These are phyloP conservation scores for Macrophya alboannulata DNA, from an alignment of 2,888 invertebrate species.

Conservation along the genomic window DNA sequence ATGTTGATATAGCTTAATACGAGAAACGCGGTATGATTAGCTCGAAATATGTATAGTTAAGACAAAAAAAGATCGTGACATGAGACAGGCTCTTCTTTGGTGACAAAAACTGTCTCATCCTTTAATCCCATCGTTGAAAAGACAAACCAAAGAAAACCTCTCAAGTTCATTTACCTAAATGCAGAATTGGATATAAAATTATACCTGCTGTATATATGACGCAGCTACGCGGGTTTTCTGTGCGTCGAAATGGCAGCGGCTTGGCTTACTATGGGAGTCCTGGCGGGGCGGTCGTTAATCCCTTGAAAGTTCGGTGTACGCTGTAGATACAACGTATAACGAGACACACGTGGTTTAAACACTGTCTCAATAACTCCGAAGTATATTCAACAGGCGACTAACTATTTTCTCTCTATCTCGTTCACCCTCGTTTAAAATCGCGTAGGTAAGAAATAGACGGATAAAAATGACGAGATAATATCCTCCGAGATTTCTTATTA, in stretches of 20 bases:
- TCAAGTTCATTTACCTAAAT: background rate
- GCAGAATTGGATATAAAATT: background rate
- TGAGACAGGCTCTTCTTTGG: background rate
- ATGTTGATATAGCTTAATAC: no score
- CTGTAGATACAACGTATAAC: slow-evolving; percentile 18
- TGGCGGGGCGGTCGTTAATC: slow-evolving; percentile 53
- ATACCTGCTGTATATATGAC: background rate
- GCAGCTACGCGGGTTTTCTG: background rate
- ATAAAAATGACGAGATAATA: background rate
- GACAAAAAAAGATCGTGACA: background rate
- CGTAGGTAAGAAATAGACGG: background rate
- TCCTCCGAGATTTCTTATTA: background rate
- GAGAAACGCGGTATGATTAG: no score
- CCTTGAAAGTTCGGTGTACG: slow-evolving; percentile 53
- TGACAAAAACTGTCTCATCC: background rate
- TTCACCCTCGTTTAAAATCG: background rate
- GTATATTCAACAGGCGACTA: slow-evolving; percentile 37
- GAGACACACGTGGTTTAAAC: slow-evolving; percentile 42
- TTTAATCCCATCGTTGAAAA: background rate
- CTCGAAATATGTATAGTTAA: background rate
- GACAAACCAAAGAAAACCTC: background rate
- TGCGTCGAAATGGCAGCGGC: slow-evolving; percentile 41
- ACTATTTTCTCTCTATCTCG: background rate
- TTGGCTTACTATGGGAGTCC: slow-evolving; percentile 40
- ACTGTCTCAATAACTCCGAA: background rate